These are phyloP conservation scores for Noctua janthe DNA, from an alignment of 2,888 invertebrate genomes.

Conservation along the genomic window DNA sequence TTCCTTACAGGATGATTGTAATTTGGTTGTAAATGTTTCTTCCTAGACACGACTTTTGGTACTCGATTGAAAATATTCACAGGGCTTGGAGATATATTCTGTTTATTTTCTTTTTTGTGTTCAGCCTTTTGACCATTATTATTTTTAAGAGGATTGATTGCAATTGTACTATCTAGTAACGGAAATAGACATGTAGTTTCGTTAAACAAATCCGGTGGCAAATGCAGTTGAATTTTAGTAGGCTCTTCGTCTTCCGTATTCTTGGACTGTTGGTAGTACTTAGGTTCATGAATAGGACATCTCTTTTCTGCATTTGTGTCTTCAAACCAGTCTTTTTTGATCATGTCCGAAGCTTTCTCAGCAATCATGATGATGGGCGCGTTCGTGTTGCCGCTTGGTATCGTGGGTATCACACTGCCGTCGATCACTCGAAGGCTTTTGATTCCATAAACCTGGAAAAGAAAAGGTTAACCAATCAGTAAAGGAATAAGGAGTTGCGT, in stretches of 20 bases:
- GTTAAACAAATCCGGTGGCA: constrained; percentile 76
- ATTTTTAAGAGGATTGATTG: constrained; percentile 1
- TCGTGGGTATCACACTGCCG: constrained; percentile 95
- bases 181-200: constrained; percentile 81
- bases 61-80: constrained; percentile 25
- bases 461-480: background rate
- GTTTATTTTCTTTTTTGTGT: constrained; percentile 11
- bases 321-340: constrained; percentile 93
- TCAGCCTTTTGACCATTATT: background rate
- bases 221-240: constrained; percentile 57
- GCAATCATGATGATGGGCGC: constrained; percentile 96
- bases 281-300: constrained; percentile 65
- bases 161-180: constrained; percentile 65
- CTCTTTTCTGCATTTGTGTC: constrained; percentile 56
- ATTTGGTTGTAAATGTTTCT: constrained; percentile 35
- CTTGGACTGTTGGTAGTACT: constrained; percentile 53
- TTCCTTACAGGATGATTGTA: constrained; percentile 40
- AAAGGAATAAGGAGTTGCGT: background rate
- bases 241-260: constrained; percentile 66
- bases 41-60: constrained; percentile 33
- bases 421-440: constrained; percentile 93
- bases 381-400: constrained; percentile 95
- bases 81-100: background rate
- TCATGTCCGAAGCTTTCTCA: constrained; percentile 95
- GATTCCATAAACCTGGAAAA: constrained; percentile 91